phyloP scores from a whole-genome alignment of 2,888 invertebrate genomes.

The Caenorhabditis panamensis region DNA sequence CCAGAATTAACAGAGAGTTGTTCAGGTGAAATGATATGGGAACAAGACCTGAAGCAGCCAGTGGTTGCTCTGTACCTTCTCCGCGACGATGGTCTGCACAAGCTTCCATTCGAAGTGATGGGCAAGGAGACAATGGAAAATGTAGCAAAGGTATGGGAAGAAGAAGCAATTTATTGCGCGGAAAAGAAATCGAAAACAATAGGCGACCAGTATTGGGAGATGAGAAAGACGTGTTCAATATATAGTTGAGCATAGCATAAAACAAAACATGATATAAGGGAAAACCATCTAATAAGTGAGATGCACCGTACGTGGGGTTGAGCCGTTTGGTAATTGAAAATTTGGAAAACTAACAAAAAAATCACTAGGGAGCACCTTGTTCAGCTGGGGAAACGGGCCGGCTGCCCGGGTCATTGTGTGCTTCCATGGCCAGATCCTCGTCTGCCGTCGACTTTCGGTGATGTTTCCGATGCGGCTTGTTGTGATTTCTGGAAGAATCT shows the following conservation, averaged over 20 bases:
- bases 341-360: not conserved
- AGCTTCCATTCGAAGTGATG: conserved; percentile 81
- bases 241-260: conserved; percentile 25
- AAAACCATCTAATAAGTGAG: conserved; percentile 27
- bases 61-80: conserved; percentile 89
- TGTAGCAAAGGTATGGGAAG: conserved; percentile 67
- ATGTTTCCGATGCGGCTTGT: conserved; percentile 20
- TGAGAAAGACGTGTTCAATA: conserved; percentile 49
- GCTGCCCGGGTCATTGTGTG: conserved; percentile 48
- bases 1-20: conserved; percentile 1
- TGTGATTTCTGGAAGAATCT: conserved; percentile 19
- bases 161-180: conserved; percentile 7
- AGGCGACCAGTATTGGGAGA: conserved; percentile 42
- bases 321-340: conserved; percentile 2
- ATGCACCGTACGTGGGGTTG: conserved; percentile 43
- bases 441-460: conserved; percentile 15
- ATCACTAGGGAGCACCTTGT: conserved; percentile 2
- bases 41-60: conserved; percentile 88
- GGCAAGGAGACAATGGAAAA: conserved; percentile 81
- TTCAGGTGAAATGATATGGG: conserved; percentile 89
- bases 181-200: not conserved
- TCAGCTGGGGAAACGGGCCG: conserved; percentile 41
- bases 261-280: conserved; percentile 8
- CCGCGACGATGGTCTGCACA: conserved; percentile 81
- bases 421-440: conserved; percentile 50